These are phyloP conservation scores for Nerophis lumbriciformis DNA, from an alignment of 2,113 vertebrate species.

Conservation along the genomic window DNA sequence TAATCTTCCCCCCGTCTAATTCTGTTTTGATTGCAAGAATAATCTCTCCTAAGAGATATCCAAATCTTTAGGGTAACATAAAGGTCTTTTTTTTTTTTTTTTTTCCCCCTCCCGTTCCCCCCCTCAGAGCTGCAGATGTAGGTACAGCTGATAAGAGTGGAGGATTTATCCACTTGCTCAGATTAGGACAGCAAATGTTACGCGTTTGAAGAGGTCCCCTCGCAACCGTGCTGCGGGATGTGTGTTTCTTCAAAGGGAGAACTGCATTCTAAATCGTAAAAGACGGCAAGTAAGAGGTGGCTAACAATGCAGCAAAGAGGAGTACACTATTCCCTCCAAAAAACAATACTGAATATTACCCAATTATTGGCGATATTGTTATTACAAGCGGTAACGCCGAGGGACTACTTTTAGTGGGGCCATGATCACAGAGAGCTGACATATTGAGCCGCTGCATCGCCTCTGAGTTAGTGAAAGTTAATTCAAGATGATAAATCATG, in stretches of 20 bases:
- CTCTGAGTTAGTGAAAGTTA: too few relatives aligned
- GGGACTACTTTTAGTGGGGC: too few relatives aligned
- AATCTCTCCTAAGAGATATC: slow-evolving; percentile 38
- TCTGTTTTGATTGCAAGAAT: slow-evolving; percentile 42
- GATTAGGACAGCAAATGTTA: slow-evolving; percentile 47
- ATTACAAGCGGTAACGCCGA: too few relatives aligned
- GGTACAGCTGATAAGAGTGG: slow-evolving; percentile 17
- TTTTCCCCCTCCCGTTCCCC: background rate
- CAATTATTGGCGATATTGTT: too few relatives aligned
- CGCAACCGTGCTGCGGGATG: slow-evolving; percentile 33
- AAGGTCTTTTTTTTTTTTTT: slow-evolving; percentile 12
- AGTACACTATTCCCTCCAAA: too few relatives aligned
- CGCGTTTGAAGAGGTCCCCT: slow-evolving; percentile 47
- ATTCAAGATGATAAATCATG: too few relatives aligned
- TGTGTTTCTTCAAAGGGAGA: background rate
- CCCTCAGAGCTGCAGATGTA: slow-evolving; percentile 14
- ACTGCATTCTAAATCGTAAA: too few relatives aligned
- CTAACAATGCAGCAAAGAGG: too few relatives aligned
- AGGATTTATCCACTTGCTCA: slow-evolving; percentile 39
- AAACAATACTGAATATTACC: too few relatives aligned
- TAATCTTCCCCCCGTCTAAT: slow-evolving; percentile 26
- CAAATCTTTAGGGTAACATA: slow-evolving; percentile 35
- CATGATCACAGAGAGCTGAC: too few relatives aligned
- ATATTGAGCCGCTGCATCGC: too few relatives aligned
- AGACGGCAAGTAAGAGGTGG: too few relatives aligned